Base-by-base conservation (phyloP, 2,797 vertebrate genomes). In the Champsocephalus esox region DNA sequence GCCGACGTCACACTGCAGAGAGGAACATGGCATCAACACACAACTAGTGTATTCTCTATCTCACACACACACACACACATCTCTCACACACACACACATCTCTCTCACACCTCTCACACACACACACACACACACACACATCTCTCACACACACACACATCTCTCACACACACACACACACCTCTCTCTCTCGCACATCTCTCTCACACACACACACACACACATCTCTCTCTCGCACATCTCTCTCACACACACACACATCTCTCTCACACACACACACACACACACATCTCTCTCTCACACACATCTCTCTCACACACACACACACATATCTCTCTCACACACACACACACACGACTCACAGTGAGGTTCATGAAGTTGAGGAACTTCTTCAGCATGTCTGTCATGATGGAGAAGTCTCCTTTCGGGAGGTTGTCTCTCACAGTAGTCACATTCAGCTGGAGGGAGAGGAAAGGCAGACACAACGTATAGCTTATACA, bases 291-390 rank as follows among this genome's bases (percentile, higher is more conserved):
- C 19, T 19, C 19, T 19, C 19, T 19, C 19, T 1, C 19, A 19
- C 19, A 19, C 19, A 19, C 19, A 19, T 19, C 19, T 19, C 19
- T 19, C n/a, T n/a, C n/a, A n/a, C 19, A 19, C 19, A 19, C 19
- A 19, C 19, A 19, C 19, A 19, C 21, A n/a, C 3, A 21, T 28
- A 3, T 4, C 28, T 28, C 3, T 1, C 3, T 34, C 34, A 67
- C 46, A 75, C 21, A 43, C 21, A 62, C 21, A 19, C 19, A 19
- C 19, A 49, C 10, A 3, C 3, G 12, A 96, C 97, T 98, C 94
- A 99, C 98, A 16, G 98, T 99, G 93, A 99, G 98, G 93, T 99
- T 99, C 98, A 99, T 99, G 94, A 99, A 99, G 95, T 97, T 97
- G 77, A 99, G 94, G 93, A 99, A 99, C 92, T 99, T 99, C 90